Evolutionary conservation across 2,113 vertebrate species (phyloP), one percentile per base, ranked within the genome.

Genomic region (Halichoerus grypus): DNA sequence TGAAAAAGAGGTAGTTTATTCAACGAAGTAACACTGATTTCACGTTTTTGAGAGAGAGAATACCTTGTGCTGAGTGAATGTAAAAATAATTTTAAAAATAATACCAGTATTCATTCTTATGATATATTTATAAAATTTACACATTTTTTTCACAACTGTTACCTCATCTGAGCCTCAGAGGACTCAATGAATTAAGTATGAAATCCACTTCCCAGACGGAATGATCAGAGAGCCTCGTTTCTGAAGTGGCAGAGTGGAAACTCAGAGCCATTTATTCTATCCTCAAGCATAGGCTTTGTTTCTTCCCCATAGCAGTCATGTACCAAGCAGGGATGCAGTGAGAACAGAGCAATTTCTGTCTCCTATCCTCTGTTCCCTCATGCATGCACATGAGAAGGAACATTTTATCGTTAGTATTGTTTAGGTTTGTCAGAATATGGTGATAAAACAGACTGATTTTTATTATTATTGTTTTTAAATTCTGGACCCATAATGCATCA

Each of bases 341-440:
- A 4, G 18, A 82, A 15, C 7, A 49, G 28, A 88, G 51, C 5
- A 2, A 10, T 36, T 22, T 65, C 26, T 24, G 53, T 24, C 36
- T 71, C 46, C 13, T 59, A 3, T 6, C 2, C 8, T 49, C 49
- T 13, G 18, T 3, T 2, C 9, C 6, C 15, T 33, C 1, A 0
- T 18, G 8, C 5, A 9, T 12, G 2, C 1, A 4, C 22, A 26
- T 7, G 42, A 46, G 21, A 19, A 21, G 31, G 31, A 76, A n/a
- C 14, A 33, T n/a, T 91, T 90, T 53, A 69, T 15, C 4, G 18
- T 2, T 9, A 10, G 22, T 4, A 18, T 36, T 18, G 15, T 49
- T 85, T 92, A 33, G 28, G 87, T 72, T 84, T 80, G 77, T n/a
- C 53, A 59, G 4, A 11, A 12, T 3, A 21, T 7, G 26, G 21